Evolutionary conservation across 2,113 vertebrate genomes (phyloP), one percentile per base, ranked within the genome.

Genomic region (Typhlomys cinereus): DNA sequence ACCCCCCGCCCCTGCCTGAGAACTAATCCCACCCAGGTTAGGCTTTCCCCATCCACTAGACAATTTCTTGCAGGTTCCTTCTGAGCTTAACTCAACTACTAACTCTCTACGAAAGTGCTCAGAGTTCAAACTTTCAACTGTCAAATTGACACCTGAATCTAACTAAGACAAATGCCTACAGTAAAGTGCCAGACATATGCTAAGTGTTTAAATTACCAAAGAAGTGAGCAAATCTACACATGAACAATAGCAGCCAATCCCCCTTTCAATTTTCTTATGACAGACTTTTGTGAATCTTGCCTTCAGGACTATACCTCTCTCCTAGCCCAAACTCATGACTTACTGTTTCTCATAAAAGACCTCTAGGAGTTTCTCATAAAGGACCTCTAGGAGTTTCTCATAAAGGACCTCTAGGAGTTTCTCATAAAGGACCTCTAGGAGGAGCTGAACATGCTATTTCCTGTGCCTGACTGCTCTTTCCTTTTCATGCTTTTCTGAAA

Each of bases 201-300:
- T 31, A 46, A 79, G 13, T 41, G 8, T 73, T 71, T 78, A 66
- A 57, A 79, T 79, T 44, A 78, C 18, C 39, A 48, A 62, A 62
- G 21, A 95, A 86, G 71, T 64, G 57, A 93, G 44, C 31, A 95
- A 66, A 76, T 71, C 6, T 31, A 84, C 39, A 80, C 1, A 50
- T 13, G 20, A 93, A 67, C 81, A 13, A 62, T 7, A 29, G 7
- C 27, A 62, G 10, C 50, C 25, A 71, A 48, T 82, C 31, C 57
- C 17, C n/a, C n/a, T n/a, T n/a, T n/a, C n/a, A n/a, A n/a, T n/a
- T n/a, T n/a, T n/a, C n/a, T n/a, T 25, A n/a, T 92, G 39, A 20
- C 0, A 25, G 18, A 31, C 86, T 29, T n/a, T n/a, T n/a, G 12
- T n/a, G 21, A 92, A 25, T 3, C 46, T 83, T 89, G 31, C 59